phyloP scores from a whole-genome alignment of 2,888 invertebrate species.

The Fissipunctia ypsillon region DNA sequence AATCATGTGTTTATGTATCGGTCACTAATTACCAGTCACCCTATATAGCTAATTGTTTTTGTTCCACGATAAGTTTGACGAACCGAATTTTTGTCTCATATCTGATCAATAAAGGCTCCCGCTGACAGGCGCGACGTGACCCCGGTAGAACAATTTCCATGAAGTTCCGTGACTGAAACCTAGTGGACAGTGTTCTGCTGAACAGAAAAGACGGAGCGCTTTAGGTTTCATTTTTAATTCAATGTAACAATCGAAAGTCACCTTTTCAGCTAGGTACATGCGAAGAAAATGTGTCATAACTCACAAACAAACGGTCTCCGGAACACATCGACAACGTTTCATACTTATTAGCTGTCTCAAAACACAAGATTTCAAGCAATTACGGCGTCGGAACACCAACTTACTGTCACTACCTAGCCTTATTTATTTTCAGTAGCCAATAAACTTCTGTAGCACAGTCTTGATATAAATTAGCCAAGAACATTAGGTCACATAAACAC shows the following conservation, averaged over 20 bases:
- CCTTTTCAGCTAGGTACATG: neutral
- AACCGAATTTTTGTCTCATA: too few relatives aligned
- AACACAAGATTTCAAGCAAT: neutral
- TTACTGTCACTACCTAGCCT: slow-evolving; percentile 1
- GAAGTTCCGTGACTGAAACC: too few relatives aligned
- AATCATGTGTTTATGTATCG: too few relatives aligned
- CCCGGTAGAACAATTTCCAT: too few relatives aligned
- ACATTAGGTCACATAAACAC: slow-evolving; percentile 23
- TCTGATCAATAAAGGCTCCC: too few relatives aligned
- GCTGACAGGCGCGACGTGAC: too few relatives aligned
- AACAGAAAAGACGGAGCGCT: neutral
- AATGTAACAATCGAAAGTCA: neutral
- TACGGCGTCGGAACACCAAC: neutral
- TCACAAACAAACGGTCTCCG: neutral
- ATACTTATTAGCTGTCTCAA: neutral
- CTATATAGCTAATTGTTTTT: too few relatives aligned
- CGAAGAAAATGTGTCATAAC: neutral
- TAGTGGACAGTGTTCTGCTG: neutral
- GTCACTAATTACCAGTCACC: too few relatives aligned
- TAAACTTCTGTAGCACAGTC: slow-evolving; percentile 8
- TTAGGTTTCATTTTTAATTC: neutral
- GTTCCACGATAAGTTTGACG: too few relatives aligned
- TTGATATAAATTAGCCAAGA: slow-evolving; percentile 24
- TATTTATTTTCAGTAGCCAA: slow-evolving; percentile 26
- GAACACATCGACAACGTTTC: neutral